Evolutionary conservation across 2,888 invertebrate species (phyloP), one percentile per base, ranked within the genome.

Genomic region (Cephalotes varians): DNA sequence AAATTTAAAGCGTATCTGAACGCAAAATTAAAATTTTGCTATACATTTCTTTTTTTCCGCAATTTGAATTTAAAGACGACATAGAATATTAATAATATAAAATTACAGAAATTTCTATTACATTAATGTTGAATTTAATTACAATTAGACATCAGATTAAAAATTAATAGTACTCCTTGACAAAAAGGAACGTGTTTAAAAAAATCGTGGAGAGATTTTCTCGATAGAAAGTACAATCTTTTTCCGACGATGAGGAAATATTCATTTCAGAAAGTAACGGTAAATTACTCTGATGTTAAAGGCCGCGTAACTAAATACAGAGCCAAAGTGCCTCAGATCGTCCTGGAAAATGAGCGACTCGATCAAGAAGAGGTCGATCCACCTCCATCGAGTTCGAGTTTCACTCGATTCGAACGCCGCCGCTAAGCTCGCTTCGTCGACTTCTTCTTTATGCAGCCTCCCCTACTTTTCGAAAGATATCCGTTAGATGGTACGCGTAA

Each of bases 231-330:
- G n/a, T 28, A n/a, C 9, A 18, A 54, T 71, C 40, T 18, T 67
- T 6, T 12, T 79, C 4, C 25, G 37, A 18, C 44, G 28, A 65
- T 10, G 25, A 21, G 25, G 54, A 71, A 81, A 88, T 88, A 87
- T 88, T 87, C 82, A 81, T 88, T 87, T 72, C 54, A 18, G 44
- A 44, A 37, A 74, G 9, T 88, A 87, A 85, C 89, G 84, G 87
- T 87, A 86, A 85, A 88, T 88, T 82, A 76, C 74, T 65, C 54
- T 60, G 85, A 76, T 83, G 80, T 62, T 84, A 79, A 86, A 80
- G 77, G 47, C 47, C 85, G 79, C 83, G 89, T 90, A 89, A 89
- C 87, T 81, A 81, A 85, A 89, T 89, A 90, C 87, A 81, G 77
- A 74, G 47, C 82, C 73, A 60, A 81, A 77, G 65, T 84, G 64